phyloP scores from a whole-genome alignment of 2,113 vertebrate species.

The Athene noctua region DNA sequence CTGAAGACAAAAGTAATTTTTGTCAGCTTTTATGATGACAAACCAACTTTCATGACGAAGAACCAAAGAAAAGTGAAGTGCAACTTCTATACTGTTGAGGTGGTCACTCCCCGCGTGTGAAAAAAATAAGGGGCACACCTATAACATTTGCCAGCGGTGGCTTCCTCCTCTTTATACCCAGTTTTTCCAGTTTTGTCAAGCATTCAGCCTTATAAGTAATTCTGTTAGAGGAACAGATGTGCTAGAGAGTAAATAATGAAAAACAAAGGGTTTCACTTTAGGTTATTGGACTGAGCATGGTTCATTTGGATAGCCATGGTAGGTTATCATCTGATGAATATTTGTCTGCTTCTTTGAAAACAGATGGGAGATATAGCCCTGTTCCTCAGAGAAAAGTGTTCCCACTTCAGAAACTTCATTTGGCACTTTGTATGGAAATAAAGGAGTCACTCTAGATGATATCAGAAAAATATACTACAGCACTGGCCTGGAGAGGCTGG shows the following conservation, averaged over 20 bases:
- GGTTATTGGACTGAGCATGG: neutral
- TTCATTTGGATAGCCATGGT: neutral
- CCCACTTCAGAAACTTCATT: neutral
- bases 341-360: conserved; percentile 5
- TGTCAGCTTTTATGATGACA: neutral
- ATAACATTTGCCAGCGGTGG: neutral
- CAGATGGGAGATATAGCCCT: neutral
- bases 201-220: neutral
- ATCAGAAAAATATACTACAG: neutral
- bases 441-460: neutral
- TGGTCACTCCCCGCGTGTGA: neutral
- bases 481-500: neutral
- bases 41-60: neutral
- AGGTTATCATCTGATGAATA: conserved; percentile 1
- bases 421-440: conserved; percentile 8
- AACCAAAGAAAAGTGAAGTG: neutral
- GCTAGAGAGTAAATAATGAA: neutral
- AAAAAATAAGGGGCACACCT: neutral
- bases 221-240: neutral
- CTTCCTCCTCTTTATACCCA: neutral
- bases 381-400: neutral
- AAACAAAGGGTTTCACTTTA: neutral
- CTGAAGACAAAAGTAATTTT: neutral
- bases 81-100: neutral
- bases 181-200: neutral